Evolutionary conservation across 1,140 invertebrate species (phyloP).

Genomic region (Drosophila navojoa): DNA sequence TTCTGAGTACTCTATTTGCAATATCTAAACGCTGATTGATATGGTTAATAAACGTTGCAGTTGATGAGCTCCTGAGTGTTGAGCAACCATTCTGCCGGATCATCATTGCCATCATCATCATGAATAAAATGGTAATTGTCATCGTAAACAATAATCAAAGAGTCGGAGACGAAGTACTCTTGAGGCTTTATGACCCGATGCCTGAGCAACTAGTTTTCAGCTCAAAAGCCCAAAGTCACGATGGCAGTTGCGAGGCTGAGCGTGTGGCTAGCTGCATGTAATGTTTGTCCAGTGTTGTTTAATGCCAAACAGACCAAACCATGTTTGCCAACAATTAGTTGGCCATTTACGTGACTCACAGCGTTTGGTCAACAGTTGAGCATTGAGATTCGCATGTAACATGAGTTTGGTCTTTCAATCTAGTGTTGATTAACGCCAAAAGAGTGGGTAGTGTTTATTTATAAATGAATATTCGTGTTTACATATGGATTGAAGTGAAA

Average conservation of each 20-base stretch:
- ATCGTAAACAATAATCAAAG: not conserved
- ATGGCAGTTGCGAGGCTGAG: not conserved
- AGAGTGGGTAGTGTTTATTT: too few species aligned
- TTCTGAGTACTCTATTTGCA: slow-evolving; percentile 9
- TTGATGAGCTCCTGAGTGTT: slow-evolving; percentile 13
- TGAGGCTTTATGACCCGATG: not conserved
- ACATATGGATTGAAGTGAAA: too few species aligned
- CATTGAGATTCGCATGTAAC: not conserved
- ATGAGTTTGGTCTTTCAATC: not conserved
- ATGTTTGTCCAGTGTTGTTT: slow-evolving; percentile 8
- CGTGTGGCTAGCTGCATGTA: not conserved
- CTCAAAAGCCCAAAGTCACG: slow-evolving; percentile 8
- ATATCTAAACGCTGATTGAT: slow-evolving; percentile 51
- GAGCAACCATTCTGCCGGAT: slow-evolving; percentile 39
- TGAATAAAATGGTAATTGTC: not conserved
- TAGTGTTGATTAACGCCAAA: not conserved
- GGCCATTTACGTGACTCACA: not conserved
- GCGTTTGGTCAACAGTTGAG: not conserved
- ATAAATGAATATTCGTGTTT: too few species aligned
- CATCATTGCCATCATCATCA: slow-evolving; percentile 29
- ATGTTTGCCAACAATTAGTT: not conserved
- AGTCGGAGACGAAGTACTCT: not conserved
- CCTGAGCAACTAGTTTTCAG: slow-evolving; percentile 5
- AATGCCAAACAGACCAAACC: not conserved
- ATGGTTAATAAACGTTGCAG: slow-evolving; percentile 5